Evolutionary conservation across 1,140 invertebrate species (phyloP), one percentile per base, ranked within the genome.

Genomic region (Prorops nasuta): DNA sequence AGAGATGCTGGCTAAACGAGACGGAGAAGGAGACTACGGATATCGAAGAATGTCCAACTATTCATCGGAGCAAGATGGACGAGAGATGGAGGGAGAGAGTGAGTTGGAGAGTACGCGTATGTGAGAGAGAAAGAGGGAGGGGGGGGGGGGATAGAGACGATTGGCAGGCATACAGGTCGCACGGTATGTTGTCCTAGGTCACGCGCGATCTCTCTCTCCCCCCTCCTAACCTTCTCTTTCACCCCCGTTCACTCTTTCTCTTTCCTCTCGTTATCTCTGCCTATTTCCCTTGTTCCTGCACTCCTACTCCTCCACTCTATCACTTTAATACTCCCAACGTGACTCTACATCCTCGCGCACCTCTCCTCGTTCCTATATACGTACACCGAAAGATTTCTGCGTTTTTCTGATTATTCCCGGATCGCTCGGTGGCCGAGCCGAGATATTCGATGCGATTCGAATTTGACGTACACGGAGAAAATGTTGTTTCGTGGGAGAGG

Each of bases 161-260:
- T 76, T 72, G 71, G 71, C 71, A n/a, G n/a, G n/a, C n/a, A 74
- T 76, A 71, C 73, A 73, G 71, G 69, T 76, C 71, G 69, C 71
- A 69, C 65, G 69, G 71, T 67, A 71, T 74, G 72, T 76, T 76
- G 73, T 72, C 71, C 73, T 76, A 76, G 73, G 73, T 76, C 73
- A 72, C 66, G 68, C 69, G 64, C 71, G 68, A 72, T 73, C 53
- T 54, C 55, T 60, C 49, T 58, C 37, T 36, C 35, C 32, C 45
- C 51, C 46, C 51, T 58, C 58, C 38, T 55, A 45, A 44, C 38
- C 36, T 28, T 49, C 32, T 49, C 18, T 54, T 55, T 54, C 51
- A 51, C 53, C 43, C 62, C 49, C 44, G 50, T 40, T 55, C 54
- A 37, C 48, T 47, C 48, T 47, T 21, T 38, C 49, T 22, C 2